Evolutionary conservation across 2,113 vertebrate genomes (phyloP), one percentile per base, ranked within the genome.

Genomic region (Progne subis): DNA sequence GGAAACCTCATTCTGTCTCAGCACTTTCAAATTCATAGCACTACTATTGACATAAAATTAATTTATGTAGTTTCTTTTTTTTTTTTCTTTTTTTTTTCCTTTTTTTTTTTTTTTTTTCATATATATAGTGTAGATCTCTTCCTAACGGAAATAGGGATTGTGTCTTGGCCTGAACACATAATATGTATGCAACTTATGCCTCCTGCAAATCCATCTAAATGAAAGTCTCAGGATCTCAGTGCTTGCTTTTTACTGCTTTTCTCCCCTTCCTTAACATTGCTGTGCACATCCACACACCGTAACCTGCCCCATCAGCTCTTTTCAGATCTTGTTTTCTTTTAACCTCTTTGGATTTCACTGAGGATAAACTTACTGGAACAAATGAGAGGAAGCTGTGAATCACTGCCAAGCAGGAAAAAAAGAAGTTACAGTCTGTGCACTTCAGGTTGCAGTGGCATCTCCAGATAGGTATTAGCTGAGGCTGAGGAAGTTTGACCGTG

Each of bases 331-430:
- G 14, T 75, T 86, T 92, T 86, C 39, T 86, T 91, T 70, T 81
- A 83, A 78, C 20, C 19, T 70, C 68, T 79, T 90, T 75, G 47
- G 39, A 78, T 82, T 90, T 94, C 50, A 70, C n/a, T 68, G 53
- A 67, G 25, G 46, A 72, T 70, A 77, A 49, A 57, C 46, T 79
- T 87, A 67, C 47, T 74, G 47, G 64, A 86, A 89, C 39, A 94
- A 74, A 81, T 34, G 43, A 92, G 43, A 34, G 19, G 39, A 87
- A 83, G 26, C 49, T 82, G 28, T 63, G 47, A 87, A 71, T 87
- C 52, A 32, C 52, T 50, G 52, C 29, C 44, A 71, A 71, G 39
- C 10, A 74, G 41, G 39, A n/a, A 55, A 52, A 55, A 71, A 65
- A 37, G 11, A 55, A 82, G 26, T 68, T 79, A n/a, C 21, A 34